Percentiles rank a stretch among this genome's conserved stretches.
phyloP scores from a whole-genome alignment of 2,888 invertebrate species.

The Arrhopalites spinosus region DNA sequence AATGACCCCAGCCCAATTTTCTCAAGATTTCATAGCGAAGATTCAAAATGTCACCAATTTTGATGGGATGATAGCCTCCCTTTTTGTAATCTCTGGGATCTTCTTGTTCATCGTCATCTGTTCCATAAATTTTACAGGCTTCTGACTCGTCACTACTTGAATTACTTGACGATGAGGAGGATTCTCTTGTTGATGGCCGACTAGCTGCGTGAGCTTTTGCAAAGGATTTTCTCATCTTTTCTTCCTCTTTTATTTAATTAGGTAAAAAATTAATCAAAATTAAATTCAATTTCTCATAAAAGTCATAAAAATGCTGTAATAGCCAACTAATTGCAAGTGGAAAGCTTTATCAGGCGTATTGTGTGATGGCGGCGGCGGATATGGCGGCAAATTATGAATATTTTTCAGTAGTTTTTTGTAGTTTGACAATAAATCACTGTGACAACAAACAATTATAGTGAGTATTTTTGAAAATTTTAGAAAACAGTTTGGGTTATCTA shows the following conservation, averaged over 20 bases:
- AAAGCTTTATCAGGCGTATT: too few relatives aligned
- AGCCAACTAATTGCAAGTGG: too few relatives aligned
- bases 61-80: constrained; percentile 69
- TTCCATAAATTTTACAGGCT: constrained; percentile 31
- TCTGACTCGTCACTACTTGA: constrained; percentile 60
- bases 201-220: neutral
- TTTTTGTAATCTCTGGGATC: constrained; percentile 25
- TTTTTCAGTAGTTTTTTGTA: too few relatives aligned
- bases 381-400: too few relatives aligned
- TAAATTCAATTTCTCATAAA: too few relatives aligned
- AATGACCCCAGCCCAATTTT: constrained; percentile 86
- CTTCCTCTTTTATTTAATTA: neutral
- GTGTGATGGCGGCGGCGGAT: too few relatives aligned
- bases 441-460: too few relatives aligned
- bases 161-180: constrained; percentile 57
- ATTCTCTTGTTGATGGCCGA: constrained; percentile 19
- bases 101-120: constrained; percentile 38
- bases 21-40: constrained; percentile 69
- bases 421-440: too few relatives aligned
- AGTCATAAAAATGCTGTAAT: too few relatives aligned
- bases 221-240: neutral
- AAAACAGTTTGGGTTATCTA: too few relatives aligned
- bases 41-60: constrained; percentile 67
- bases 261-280: too few relatives aligned
- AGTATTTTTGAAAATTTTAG: too few relatives aligned